Evolutionary conservation across 2,797 vertebrate species (phyloP).

Genomic region (Gymnothorax reevesii): DNA sequence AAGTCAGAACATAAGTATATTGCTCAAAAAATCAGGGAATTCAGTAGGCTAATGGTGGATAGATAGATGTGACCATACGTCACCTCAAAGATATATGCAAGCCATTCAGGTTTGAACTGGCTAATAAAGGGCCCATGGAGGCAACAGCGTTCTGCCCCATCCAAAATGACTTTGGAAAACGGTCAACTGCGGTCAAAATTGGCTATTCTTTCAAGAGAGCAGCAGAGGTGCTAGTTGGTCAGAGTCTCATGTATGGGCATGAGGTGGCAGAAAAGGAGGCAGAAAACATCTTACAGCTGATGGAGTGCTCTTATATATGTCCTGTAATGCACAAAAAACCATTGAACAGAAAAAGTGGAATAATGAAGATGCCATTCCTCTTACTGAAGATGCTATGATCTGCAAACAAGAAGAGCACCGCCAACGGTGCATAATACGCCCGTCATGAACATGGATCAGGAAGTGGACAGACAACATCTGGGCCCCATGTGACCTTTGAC

Average conservation of each 20-base stretch:
- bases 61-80: constrained; percentile 26
- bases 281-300: constrained; percentile 29
- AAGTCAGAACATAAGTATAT: constrained; percentile 19
- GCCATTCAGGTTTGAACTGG: constrained; percentile 14
- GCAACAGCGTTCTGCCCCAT: neutral
- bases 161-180: constrained; percentile 23
- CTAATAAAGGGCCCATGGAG: neutral
- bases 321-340: constrained; percentile 22
- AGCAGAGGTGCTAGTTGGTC: constrained; percentile 31
- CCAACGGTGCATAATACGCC: no score
- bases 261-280: neutral
- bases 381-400: constrained; percentile 28
- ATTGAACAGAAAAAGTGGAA: constrained; percentile 33
- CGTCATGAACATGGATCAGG: no score
- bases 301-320: constrained; percentile 29
- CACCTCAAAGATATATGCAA: constrained; percentile 7
- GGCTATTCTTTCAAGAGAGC: neutral
- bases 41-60: constrained; percentile 37
- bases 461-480: no score
- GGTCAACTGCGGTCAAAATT: constrained; percentile 26
- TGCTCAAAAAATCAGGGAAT: constrained; percentile 35
- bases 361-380: constrained; percentile 30
- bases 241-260: constrained; percentile 21
- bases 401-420: no score
- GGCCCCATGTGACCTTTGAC: no score